Evolutionary conservation across 1,140 invertebrate genomes (phyloP), one percentile per base, ranked within the genome.

Genomic region (Drosophila burlai): DNA sequence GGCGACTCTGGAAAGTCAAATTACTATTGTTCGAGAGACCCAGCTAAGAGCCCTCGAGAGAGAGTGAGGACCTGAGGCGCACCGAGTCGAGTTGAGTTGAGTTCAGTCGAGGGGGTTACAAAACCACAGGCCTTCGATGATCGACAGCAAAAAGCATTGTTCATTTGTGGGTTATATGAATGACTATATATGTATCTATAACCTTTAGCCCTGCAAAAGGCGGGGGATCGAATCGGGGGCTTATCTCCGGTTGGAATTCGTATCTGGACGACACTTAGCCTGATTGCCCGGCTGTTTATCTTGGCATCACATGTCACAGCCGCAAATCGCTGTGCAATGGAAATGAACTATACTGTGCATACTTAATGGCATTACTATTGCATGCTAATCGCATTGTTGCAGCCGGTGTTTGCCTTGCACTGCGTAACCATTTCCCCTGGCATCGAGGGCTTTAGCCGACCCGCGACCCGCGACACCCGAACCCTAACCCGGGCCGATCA

Each of bases 261-360:
- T 55, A 55, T 76, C 65, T 50, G 46, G 18, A 36, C 40, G 42
- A 64, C 69, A 83, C 81, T 83, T 69, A 75, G 42, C 11, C 34
- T 76, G 77, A 85, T 85, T 85, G 62, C 66, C 47, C 54, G 61
- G 46, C 13, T 50, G 55, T 76, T 76, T 80, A 84, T 67, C 66
- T 68, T 57, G 38, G 36, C 71, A 74, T 74, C 71, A 74, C 71
- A 76, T 79, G 76, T 72, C 61, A 38, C 47, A 71, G 72, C 54
- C 50, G 43, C 47, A 71, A 76, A 76, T 72, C 57, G 62, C 52
- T 80, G 38, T 24, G 46, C 38, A 73, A 73, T 77, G 67, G 18
- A 60, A 58, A 36, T 52, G 65, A 42, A 73, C 38, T 24, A 18
- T 42, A 73, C 46, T 24, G 34, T 42, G 71, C 68, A 74, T 72